phyloP scores from a whole-genome alignment of 2,797 vertebrate genomes.

The Falco novaeseelandiae region DNA sequence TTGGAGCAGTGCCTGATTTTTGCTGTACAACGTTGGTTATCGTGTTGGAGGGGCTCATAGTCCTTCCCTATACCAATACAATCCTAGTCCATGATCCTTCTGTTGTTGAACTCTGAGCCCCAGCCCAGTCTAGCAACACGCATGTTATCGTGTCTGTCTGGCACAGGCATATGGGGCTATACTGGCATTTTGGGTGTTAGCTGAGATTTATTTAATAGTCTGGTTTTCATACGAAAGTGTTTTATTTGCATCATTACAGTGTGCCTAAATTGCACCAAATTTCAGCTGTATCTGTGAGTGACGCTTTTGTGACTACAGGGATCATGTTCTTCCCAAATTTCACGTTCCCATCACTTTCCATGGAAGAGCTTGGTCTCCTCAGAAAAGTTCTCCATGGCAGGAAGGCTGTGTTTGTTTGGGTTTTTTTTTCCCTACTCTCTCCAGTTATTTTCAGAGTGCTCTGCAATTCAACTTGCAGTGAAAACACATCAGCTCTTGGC shows the following conservation, averaged over 20 bases:
- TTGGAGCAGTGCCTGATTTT: not conserved
- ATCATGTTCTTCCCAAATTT: not conserved
- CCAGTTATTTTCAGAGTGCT: not conserved
- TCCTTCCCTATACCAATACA: not conserved
- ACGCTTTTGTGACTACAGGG: not conserved
- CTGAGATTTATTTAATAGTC: not conserved
- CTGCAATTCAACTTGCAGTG: not conserved
- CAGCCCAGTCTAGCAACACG: not conserved
- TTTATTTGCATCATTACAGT: not conserved
- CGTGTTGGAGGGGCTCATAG: not conserved
- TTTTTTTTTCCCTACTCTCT: not conserved
- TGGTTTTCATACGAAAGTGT: not conserved
- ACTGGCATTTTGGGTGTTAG: not conserved
- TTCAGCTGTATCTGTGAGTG: not conserved
- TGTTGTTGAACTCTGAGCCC: not conserved
- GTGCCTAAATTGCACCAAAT: not conserved
- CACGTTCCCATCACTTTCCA: not conserved
- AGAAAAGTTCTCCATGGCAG: not conserved
- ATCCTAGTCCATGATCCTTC: fast-evolving
- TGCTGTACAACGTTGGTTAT: fast-evolving
- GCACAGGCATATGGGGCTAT: not conserved
- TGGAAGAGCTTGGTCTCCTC: not conserved
- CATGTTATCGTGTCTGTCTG: fast-evolving
- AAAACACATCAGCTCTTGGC: not conserved
- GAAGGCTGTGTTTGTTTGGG: not conserved